Evolutionary conservation across 37 sponge, comb jelly and placozoan genomes (phyloP), one percentile per base, ranked within the genome.

Genomic region (Ephydatia muelleri): DNA sequence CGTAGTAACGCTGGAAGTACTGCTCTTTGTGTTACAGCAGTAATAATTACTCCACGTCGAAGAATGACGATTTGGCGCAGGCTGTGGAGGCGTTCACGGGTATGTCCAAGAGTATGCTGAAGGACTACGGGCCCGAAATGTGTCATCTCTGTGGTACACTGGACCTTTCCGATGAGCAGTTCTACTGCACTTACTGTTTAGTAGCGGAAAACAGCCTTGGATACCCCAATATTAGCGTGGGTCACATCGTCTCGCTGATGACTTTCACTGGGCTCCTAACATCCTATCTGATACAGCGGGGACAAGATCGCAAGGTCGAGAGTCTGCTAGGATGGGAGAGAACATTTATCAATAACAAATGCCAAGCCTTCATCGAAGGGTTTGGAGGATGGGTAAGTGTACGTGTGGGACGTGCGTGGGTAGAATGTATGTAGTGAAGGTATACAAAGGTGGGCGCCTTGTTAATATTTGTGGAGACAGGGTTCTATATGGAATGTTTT

Each of bases 331-430:
- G 47, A 39, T 91, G 87, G 91, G 47, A 78, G 71, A 73, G 72
- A 0, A 38, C 35, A 1, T 86, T 86, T 72, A 30, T 91, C 27
- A 76, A 76, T 37, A 72, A 76, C 49, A 71, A 38, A n/a, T 23
- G 77, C 32, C 27, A 0, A 30, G 66, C 57, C 9, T 91, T 82
- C 83, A 32, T 89, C 26, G 26, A 76, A 25, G 81, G 66, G 34
- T 49, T 65, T 8, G 79, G 83, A 36, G 77, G 85, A 33, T 91
- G 87, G 87, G 91, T 91, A 78, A 81, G 91, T 0, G 5, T 25
- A 28, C 3, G 66, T 49, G 22, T 26, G 70, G 47, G 47, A n/a
- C n/a, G n/a, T n/a, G n/a, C n/a, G n/a, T n/a, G n/a, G n/a, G n/a
- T n/a, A n/a, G n/a, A n/a, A n/a, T n/a, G n/a, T n/a, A n/a, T n/a